These are phyloP conservation scores for Oasisia sp. DNA, from an alignment of 2,888 invertebrate species.

Conservation along the genomic window DNA sequence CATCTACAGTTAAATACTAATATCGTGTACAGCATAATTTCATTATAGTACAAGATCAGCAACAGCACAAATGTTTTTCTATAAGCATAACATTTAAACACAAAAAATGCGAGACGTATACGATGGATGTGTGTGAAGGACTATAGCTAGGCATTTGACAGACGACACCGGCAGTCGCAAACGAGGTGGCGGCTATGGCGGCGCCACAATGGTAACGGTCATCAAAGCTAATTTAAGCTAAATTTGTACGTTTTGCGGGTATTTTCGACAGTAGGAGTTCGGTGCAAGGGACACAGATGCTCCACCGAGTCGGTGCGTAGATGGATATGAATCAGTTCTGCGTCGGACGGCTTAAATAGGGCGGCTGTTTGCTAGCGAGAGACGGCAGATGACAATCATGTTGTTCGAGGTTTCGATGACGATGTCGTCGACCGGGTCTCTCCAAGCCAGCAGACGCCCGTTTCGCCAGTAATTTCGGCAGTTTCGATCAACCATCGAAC, in stretches of 20 bases:
- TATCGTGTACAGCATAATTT: background rate
- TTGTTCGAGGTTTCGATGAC: background rate
- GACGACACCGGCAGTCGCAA: background rate
- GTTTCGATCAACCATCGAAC: background rate
- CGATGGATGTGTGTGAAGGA: background rate
- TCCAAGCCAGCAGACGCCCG: background rate
- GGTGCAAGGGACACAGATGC: background rate
- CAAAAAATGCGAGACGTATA: background rate
- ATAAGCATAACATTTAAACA: background rate
- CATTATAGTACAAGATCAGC: background rate
- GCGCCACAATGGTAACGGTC: background rate
- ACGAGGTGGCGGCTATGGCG: background rate
- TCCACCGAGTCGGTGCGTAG: slow-evolving; percentile 1
- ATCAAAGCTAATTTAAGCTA: background rate
- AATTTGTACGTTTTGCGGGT: background rate
- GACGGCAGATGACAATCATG: background rate
- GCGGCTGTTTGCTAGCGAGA: background rate
- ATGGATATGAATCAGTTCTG: background rate
- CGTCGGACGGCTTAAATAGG: background rate
- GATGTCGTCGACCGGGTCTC: background rate
- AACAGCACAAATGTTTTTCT: background rate
- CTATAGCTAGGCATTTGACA: background rate
- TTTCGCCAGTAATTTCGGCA: slow-evolving; percentile 12
- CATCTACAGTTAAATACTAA: background rate
- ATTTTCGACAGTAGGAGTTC: background rate